Percentiles rank a stretch among this genome's conserved stretches.
Evolutionary conservation across 2,888 invertebrate genomes (phyloP).

Genomic region (Liopterus haemorrhoidalis): DNA sequence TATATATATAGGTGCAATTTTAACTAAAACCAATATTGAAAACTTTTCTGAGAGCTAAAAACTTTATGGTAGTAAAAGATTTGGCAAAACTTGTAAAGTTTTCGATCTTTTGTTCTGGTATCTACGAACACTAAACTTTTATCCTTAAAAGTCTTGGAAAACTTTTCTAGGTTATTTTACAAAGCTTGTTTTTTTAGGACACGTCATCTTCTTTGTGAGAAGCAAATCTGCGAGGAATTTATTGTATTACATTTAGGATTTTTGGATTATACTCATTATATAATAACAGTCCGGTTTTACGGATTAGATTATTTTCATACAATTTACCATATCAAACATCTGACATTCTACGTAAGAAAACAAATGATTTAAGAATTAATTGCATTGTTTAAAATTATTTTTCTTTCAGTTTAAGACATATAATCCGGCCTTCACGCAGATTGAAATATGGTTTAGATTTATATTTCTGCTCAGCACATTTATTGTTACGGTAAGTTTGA

Average conservation of each 20-base stretch:
- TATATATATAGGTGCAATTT: no score
- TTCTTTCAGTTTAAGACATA: conserved; percentile 86
- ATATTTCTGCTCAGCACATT: conserved; percentile 86
- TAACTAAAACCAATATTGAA: no score
- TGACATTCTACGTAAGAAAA: conserved; percentile 74
- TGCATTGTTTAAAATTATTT: conserved; percentile 19
- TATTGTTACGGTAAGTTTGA: conserved; percentile 78
- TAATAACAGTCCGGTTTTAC: conserved; percentile 76
- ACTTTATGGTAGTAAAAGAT: no score
- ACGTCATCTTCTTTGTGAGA: conserved; percentile 72
- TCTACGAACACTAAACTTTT: conserved; percentile 1
- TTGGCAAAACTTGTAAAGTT: no score
- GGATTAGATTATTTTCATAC: conserved; percentile 80
- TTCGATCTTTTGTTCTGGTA: no score
- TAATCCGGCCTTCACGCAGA: conserved; percentile 92
- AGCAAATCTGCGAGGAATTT: conserved; percentile 79
- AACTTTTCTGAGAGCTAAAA: no score
- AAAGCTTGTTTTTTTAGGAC: conserved; percentile 53
- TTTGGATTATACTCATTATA: conserved; percentile 81
- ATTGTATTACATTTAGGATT: conserved; percentile 84
- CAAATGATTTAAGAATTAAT: conserved; percentile 11
- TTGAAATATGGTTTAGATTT: conserved; percentile 96
- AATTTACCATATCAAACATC: conserved; percentile 75
- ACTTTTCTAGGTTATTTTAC: conserved; percentile 10
- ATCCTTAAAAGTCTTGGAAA: conserved; percentile 8